A percentile compares a stretch with the other conserved stretches of the same genome.
Conservation (phyloP, 2,113 vertebrate species). For the human (Homo sapiens) region GRCh38 chr4:80407501-80408000, state of each 20-base stretch:
- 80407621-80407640: neutral
- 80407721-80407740: neutral
- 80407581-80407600: neutral
- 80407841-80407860: neutral
- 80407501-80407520: neutral
- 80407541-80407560: neutral
- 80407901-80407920: neutral
- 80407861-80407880: conserved; percentile 13
- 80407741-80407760: neutral
- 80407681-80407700: neutral
- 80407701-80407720: neutral
- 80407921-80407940: neutral
- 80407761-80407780: neutral
- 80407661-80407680: neutral
- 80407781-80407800: neutral
- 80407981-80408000: neutral
- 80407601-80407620: neutral
- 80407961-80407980: neutral
- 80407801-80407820: neutral
- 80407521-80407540: neutral
- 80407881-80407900: neutral
- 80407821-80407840: neutral
- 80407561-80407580: neutral
- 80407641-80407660: neutral
- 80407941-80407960: neutral